Conservation (phyloP, 2,113 vertebrate genomes). For the Madoqua kirkii region DNA sequence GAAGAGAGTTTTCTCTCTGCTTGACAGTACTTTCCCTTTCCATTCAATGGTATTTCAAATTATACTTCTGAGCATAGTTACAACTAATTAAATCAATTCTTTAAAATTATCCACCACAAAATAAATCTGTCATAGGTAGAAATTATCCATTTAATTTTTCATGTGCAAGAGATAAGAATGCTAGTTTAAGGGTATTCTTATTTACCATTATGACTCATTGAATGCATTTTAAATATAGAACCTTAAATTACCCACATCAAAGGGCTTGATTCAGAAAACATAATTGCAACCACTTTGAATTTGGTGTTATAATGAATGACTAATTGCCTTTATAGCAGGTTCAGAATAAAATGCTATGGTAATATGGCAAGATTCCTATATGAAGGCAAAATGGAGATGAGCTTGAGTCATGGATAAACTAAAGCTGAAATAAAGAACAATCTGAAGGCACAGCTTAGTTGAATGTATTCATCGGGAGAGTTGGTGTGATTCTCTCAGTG, state of each 20-base stretch:
- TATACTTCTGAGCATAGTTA: conserved; percentile 44
- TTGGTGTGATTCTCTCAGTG: neutral
- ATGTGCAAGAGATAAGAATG: conserved; percentile 6
- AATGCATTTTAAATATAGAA: conserved; percentile 52
- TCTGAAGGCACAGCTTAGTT: neutral
- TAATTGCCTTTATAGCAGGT: conserved; percentile 46
- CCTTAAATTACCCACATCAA: conserved; percentile 42
- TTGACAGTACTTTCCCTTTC: conserved; percentile 40
- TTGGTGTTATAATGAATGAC: conserved; percentile 42
- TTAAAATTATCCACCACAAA: conserved; percentile 40
- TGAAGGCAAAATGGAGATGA: conserved; percentile 27
- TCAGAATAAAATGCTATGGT: conserved; percentile 34
- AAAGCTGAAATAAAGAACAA: conserved; percentile 43
- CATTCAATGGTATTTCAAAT: conserved; percentile 42
- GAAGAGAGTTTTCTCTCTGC: conserved; percentile 48
- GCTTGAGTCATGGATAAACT: conserved; percentile 34
- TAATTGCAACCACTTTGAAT: conserved; percentile 27
- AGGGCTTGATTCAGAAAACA: conserved; percentile 49
- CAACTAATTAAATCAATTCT: conserved; percentile 59
- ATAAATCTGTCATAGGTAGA: conserved; percentile 37
- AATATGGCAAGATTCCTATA: conserved; percentile 30
- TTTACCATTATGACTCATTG: conserved; percentile 56
- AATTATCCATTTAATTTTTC: conserved; percentile 58
- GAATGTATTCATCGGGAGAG: neutral
- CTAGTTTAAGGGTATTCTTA: conserved; percentile 49